phyloP scores from a whole-genome alignment of 2,888 invertebrate genomes.

The Himalopsyche anomala region DNA sequence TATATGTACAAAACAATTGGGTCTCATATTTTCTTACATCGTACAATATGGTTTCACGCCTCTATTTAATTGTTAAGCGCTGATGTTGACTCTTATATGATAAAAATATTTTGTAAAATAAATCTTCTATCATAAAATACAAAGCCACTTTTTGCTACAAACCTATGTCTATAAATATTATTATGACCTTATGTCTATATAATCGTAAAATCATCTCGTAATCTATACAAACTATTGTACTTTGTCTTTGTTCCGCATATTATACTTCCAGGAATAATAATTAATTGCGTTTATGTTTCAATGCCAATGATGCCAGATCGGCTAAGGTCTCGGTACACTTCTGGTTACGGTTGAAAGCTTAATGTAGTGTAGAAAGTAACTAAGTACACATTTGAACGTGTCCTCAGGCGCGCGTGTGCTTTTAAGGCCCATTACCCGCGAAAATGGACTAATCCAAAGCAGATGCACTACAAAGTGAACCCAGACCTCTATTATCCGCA shows the following conservation, averaged over 20 bases:
- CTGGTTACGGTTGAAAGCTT: slow-evolving; percentile 53
- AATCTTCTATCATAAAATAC: too few relatives aligned
- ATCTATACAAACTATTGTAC: background rate
- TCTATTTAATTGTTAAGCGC: too few relatives aligned
- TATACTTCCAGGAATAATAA: background rate
- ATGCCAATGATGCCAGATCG: slow-evolving; percentile 42
- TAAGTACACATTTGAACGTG: slow-evolving; percentile 58
- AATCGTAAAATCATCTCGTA: background rate
- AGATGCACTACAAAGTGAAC: slow-evolving; percentile 63
- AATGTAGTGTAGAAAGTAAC: slow-evolving; percentile 58
- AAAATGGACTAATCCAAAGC: slow-evolving; percentile 64
- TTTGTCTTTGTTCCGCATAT: background rate
- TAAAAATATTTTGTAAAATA: too few relatives aligned
- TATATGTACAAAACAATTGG: too few relatives aligned
- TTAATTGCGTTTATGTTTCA: slow-evolving; percentile 45
- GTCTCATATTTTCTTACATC: too few relatives aligned
- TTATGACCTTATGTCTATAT: background rate
- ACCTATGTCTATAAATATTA: too few relatives aligned
- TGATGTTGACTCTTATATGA: too few relatives aligned
- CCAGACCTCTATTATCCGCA: slow-evolving; percentile 43
- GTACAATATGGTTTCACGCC: too few relatives aligned
- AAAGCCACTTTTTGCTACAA: too few relatives aligned
- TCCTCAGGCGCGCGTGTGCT: slow-evolving; percentile 61
- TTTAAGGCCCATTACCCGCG: slow-evolving; percentile 63
- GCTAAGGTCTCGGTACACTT: slow-evolving; percentile 45